Base-by-base conservation (phyloP, 1,140 invertebrate genomes). In the Drosophila teissieri region DNA sequence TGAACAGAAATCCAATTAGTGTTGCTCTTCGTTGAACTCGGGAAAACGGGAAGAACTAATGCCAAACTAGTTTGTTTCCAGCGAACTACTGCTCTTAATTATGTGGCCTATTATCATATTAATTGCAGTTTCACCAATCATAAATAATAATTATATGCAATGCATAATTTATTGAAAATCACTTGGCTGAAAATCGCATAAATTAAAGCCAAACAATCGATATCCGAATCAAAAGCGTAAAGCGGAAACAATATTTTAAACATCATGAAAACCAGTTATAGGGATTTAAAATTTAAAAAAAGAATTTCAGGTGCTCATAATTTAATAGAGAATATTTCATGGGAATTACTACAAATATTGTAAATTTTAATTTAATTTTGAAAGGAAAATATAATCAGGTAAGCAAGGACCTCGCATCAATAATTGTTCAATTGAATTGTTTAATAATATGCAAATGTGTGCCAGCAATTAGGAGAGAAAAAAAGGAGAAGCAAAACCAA, bases 121-220 rank as follows among this genome's bases (percentile, higher is more conserved):
- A 73, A 76, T 62, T 64, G 69, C 68, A 69, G 64, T 80, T 68
- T 34, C 39, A 58, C 3, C 36, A 80, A 64, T 81, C 55, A 78
- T 85, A 69, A 81, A 80, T 84, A 73, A 69, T 68, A 44, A 81
- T 74, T 78, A 55, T 7, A 27, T 27, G 22, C 6, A 53, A 72
- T 73, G 49, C 65, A 67, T 73, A 68, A 68, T 76, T 76, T 76
- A 76, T 75, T 22, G 44, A 24, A 51, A 69, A 53, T 44, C 57
- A 22, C 49, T 45, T 45, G 52, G 14, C 53, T 52, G 37, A 36
- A 42, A 53, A 67, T 60, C 37, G 49, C 75, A 78, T 80, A 63
- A 67, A 77, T 78, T 68, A 62, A 49, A 53, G 49, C 39, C 54
- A 75, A 76, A 68, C 73, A 68, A 77, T 68, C 68, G 73, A 68